These are phyloP conservation scores for Tachina fera DNA, from an alignment of 2,888 invertebrate genomes.

Conservation along the genomic window DNA sequence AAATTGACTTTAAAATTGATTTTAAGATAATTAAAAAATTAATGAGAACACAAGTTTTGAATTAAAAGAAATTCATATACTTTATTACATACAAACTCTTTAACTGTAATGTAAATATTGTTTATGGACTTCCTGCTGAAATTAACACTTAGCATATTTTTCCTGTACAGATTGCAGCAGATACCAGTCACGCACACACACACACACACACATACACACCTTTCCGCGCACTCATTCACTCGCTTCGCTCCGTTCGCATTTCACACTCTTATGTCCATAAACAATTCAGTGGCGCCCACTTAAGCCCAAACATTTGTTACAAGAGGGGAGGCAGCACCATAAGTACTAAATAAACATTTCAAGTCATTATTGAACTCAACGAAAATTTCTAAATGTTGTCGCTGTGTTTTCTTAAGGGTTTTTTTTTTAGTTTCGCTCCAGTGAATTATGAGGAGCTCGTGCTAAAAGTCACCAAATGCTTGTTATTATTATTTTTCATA, in stretches of 20 bases:
- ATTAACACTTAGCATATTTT: constrained; percentile 51
- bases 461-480: constrained; percentile 35
- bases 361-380: constrained; percentile 1
- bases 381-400: constrained; percentile 7
- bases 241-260: constrained; percentile 22
- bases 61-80: not conserved
- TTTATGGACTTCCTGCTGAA: constrained; percentile 50
- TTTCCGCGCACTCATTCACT: not conserved
- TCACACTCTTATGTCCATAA: constrained; percentile 20
- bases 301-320: constrained; percentile 16
- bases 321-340: not conserved
- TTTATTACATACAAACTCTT: not conserved
- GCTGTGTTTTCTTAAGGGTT: constrained; percentile 4
- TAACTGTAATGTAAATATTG: constrained; percentile 2
- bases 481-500: not conserved
- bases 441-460: constrained; percentile 44
- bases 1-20: constrained; percentile 1
- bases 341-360: constrained; percentile 1
- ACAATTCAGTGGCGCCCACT: constrained; percentile 64
- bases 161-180: constrained; percentile 24
- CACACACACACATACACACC: not conserved
- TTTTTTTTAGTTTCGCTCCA: constrained; percentile 6
- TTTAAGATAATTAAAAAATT: constrained; percentile 32
- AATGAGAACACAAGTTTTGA: not conserved
- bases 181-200: not conserved